phyloP scores from a whole-genome alignment of 2,797 vertebrate genomes.

The Bovichtus diacanthus region DNA sequence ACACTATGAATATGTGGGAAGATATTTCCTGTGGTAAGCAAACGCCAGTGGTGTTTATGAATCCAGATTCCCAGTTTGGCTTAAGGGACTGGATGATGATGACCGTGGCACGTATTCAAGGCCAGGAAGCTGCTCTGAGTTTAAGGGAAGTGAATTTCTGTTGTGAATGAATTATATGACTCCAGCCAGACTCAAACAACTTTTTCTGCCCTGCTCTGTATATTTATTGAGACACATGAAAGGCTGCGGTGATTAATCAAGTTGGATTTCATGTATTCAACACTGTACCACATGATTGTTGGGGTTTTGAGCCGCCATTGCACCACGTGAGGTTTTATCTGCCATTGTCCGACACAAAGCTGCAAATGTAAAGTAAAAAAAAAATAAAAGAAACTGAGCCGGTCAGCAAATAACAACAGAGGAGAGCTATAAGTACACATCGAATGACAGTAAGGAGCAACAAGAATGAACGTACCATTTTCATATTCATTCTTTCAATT shows the following conservation, averaged over 20 bases:
- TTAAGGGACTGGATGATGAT: constrained; percentile 56
- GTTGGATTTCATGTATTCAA: constrained; percentile 67
- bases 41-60: constrained; percentile 71
- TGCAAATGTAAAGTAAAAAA: constrained; percentile 34
- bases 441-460: neutral
- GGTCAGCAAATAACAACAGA: neutral
- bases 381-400: constrained; percentile 20
- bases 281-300: constrained; percentile 59
- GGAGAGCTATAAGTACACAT: constrained; percentile 15
- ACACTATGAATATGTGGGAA: constrained; percentile 58
- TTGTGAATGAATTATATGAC: constrained; percentile 69
- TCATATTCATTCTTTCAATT: constrained; percentile 1
- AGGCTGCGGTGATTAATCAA: constrained; percentile 73
- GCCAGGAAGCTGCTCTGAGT: constrained; percentile 51
- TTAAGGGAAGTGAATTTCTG: constrained; percentile 58
- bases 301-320: constrained; percentile 59
- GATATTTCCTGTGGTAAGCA: constrained; percentile 67
- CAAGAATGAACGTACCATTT: neutral
- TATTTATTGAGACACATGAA: constrained; percentile 76
- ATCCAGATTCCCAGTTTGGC: constrained; percentile 67
- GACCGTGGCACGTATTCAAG: constrained; percentile 62
- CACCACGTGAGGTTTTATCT: constrained; percentile 49
- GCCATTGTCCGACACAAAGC: constrained; percentile 5
- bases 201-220: constrained; percentile 63
- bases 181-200: constrained; percentile 69